phyloP scores from a whole-genome alignment of 2,797 vertebrate species.

The Anas bahamensis region DNA sequence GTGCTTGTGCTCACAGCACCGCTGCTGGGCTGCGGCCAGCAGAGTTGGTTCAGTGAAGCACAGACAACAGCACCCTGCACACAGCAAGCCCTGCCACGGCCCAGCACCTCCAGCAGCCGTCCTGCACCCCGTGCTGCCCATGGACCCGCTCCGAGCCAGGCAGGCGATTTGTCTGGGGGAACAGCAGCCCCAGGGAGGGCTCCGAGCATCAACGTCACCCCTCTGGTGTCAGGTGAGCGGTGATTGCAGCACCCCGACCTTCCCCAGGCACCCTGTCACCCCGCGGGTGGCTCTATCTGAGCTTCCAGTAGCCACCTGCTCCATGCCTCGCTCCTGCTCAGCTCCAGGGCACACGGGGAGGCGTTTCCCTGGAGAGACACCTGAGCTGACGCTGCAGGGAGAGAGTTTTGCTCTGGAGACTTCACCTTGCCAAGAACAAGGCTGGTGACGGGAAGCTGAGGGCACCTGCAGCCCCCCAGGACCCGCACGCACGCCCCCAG shows the following conservation, averaged over 20 bases:
- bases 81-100: background rate
- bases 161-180: background rate
- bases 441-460: fast-evolving
- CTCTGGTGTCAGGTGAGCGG: fast-evolving
- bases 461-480: background rate
- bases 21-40: background rate
- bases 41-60: fast-evolving
- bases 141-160: background rate
- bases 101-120: background rate
- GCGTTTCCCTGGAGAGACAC: background rate
- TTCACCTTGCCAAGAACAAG: too few species aligned
- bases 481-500: too few species aligned
- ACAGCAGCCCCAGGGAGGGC: fast-evolving
- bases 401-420: background rate
- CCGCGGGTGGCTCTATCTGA: background rate
- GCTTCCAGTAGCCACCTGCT: background rate
- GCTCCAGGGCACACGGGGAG: background rate
- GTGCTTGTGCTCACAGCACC: background rate
- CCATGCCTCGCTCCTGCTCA: background rate
- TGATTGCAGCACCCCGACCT: background rate
- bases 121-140: background rate
- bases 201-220: fast-evolving
- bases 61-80: background rate
- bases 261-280: background rate
- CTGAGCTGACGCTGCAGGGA: background rate